These are phyloP conservation scores for Sternotherus odoratus DNA, from an alignment of 2,797 vertebrate genomes.

Conservation along the genomic window DNA sequence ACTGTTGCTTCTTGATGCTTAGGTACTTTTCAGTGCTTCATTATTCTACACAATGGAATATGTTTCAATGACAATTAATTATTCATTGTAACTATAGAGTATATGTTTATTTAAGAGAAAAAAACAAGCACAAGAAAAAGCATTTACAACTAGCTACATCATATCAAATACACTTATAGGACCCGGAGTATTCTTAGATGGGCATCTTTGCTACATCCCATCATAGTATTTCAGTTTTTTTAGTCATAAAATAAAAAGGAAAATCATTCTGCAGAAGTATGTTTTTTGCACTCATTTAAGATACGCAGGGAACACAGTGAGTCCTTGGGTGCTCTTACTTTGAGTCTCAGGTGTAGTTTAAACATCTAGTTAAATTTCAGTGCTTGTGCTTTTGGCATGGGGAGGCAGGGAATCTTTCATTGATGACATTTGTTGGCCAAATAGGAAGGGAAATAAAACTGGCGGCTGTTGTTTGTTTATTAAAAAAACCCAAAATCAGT, in stretches of 20 bases:
- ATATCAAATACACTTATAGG: background rate
- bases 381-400: background rate
- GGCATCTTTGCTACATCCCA: background rate
- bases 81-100: constrained; percentile 19
- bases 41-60: constrained; percentile 16
- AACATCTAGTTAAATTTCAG: background rate
- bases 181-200: background rate
- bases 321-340: background rate
- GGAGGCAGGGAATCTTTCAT: accelerated
- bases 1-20: background rate
- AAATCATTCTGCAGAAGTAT: background rate
- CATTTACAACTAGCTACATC: constrained; percentile 41
- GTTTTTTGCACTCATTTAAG: background rate
- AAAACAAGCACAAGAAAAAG: constrained; percentile 4
- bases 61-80: constrained; percentile 35
- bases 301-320: background rate
- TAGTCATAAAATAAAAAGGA: background rate
- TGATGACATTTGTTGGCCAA: background rate
- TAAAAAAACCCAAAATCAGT: background rate
- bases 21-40: background rate
- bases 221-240: background rate
- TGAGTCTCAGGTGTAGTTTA: background rate
- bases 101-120: constrained; percentile 24
- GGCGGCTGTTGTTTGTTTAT: background rate
- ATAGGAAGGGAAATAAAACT: accelerated